Evolutionary conservation across 1,140 invertebrate species (phyloP).

Genomic region (Latrodectus geometricus): DNA sequence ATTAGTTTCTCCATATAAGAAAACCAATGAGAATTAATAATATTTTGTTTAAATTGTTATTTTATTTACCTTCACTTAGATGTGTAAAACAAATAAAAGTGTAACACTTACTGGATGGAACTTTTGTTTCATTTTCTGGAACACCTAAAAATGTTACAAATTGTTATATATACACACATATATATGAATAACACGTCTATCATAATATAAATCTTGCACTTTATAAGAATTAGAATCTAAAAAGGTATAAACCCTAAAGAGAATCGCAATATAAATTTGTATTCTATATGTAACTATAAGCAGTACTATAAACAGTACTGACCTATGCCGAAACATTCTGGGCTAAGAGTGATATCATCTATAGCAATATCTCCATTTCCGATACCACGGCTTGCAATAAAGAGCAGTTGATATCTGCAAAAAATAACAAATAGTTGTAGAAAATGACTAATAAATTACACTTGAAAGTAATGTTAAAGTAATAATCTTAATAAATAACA

Average conservation of each 20-base stretch:
- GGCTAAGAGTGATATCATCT: slow-evolving; percentile 87
- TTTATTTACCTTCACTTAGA: neutral
- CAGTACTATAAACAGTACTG: slow-evolving; percentile 65
- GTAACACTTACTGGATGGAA: neutral
- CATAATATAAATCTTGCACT: no score
- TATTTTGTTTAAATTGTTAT: neutral
- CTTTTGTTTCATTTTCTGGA: slow-evolving; percentile 36
- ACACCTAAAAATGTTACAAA: slow-evolving; percentile 31
- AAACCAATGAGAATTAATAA: neutral
- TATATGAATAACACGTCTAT: no score
- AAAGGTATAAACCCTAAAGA: no score
- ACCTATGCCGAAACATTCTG: slow-evolving; percentile 87
- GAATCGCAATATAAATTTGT: no score
- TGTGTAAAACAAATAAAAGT: neutral
- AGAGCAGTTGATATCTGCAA: slow-evolving; percentile 80
- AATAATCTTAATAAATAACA: no score
- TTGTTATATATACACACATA: no score
- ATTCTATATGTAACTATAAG: no score
- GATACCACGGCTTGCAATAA: slow-evolving; percentile 82
- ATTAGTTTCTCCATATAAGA: neutral
- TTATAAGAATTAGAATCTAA: no score
- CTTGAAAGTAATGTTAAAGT: neutral
- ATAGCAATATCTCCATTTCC: slow-evolving; percentile 81
- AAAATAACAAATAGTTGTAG: slow-evolving; percentile 17
- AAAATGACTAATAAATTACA: slow-evolving; percentile 9